Base-by-base conservation (phyloP, 2,888 invertebrate genomes). In the Conistra vaccinii region DNA sequence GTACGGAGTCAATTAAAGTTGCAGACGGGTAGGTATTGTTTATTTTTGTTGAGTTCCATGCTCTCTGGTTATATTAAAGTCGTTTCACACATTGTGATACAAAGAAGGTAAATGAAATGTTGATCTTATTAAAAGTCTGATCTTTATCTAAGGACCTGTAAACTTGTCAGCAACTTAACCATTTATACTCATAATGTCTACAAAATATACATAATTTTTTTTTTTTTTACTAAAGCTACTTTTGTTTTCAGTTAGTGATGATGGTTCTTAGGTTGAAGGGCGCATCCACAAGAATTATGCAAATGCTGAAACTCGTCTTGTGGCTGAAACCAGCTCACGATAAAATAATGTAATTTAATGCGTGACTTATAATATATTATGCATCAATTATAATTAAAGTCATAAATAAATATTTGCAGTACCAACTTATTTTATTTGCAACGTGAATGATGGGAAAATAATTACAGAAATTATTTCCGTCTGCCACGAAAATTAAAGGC, bases 51-150 rank as follows among this genome's bases (percentile, higher is more conserved):
- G 71, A 72, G 69, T 81, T 81, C 61, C 60, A 71, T 76, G 81
- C 72, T 67, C 76, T 81, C 81, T 69, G 69, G 61, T 80, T 84
- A 81, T 84, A 80, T 71, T 73, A 77, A 81, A 81, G 72, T 66
- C 69, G 63, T 85, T 85, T 74, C 73, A 72, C 69, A 81, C 45
- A 77, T 81, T 69, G 84, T 79, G 53, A 63, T 71, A 78, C 84
- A 78, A 78, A 80, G 61, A 62, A 70, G 63, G 14, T 82, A 48
- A 53, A 62, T 63, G 4, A 63, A 79, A 71, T 62, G 57, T 39
- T 42, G 23, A 53, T 70, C 32, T 58, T 63, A 70, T 82, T 69
- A 61, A 45, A 45, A 55, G 58, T 69, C 29, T 68, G 17, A 32
- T 35, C 20, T 62, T 32, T 57, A 66, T 75, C 23, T 74, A 60